phyloP scores from a whole-genome alignment of 2,113 vertebrate species.

The Galeopterus variegatus region DNA sequence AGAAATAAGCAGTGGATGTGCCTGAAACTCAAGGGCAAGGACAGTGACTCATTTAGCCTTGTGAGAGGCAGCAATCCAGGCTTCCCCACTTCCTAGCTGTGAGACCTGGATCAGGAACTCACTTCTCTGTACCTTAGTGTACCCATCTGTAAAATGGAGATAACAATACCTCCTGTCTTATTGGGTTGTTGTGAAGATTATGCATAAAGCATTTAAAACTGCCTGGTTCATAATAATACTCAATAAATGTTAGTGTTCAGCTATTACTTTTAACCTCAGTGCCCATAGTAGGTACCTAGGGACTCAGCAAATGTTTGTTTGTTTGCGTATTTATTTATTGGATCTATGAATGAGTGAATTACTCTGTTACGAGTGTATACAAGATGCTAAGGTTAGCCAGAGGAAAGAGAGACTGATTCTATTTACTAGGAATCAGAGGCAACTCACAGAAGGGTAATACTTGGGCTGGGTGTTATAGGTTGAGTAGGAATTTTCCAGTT shows the following conservation, averaged over 20 bases:
- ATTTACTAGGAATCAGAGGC: neutral
- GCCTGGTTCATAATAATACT: neutral
- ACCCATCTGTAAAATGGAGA: neutral
- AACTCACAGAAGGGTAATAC: neutral
- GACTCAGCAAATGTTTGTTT: neutral
- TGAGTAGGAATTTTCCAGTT: neutral
- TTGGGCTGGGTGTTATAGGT: neutral
- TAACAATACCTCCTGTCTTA: neutral
- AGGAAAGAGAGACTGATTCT: neutral
- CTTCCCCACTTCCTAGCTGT: neutral
- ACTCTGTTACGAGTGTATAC: neutral
- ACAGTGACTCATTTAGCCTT: neutral
- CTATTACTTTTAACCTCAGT: neutral
- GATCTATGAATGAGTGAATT: neutral
- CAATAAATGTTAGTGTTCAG: neutral
- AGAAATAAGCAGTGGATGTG: neutral
- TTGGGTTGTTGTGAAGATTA: neutral
- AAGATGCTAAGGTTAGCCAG: neutral
- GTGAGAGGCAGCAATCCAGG: neutral
- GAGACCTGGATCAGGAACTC: neutral
- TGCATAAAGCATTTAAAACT: neutral
- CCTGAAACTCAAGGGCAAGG: neutral
- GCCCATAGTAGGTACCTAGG: neutral
- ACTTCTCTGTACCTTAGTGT: neutral
- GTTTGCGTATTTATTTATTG: neutral